Conservation (phyloP, 92 coral and sea anemone genomes). For the Zoanthus solanderi region DNA sequence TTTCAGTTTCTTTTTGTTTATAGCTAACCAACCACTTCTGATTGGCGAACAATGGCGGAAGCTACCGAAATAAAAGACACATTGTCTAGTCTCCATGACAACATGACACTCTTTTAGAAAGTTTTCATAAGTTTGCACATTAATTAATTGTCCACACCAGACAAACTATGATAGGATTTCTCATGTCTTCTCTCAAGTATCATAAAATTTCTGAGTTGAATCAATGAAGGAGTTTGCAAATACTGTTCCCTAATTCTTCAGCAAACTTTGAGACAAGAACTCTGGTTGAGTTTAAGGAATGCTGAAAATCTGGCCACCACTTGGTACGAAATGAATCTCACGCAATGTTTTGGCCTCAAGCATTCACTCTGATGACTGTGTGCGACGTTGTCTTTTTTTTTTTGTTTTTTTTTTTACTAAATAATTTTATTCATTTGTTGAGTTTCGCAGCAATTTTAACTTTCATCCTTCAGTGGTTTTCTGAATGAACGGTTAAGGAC, state of each 20-base stretch:
- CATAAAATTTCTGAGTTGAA: not conserved
- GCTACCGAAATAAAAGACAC: not conserved
- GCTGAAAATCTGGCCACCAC: constrained; percentile 1
- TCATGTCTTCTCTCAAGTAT: not conserved
- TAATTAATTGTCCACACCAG: constrained; percentile 37
- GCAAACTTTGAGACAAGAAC: not conserved
- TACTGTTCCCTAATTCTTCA: not conserved
- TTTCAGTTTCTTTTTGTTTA: not conserved
- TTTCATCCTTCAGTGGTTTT: too few relatives aligned
- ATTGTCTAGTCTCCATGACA: constrained; percentile 47
- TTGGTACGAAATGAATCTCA: constrained; percentile 3
- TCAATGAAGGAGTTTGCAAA: not conserved
- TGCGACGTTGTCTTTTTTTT: not conserved
- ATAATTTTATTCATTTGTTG: not conserved
- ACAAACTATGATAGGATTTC: not conserved
- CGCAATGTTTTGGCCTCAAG: not conserved
- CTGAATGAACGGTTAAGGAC: too few relatives aligned
- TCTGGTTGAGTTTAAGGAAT: not conserved
- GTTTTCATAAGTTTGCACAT: constrained; percentile 34
- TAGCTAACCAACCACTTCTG: constrained; percentile 2
- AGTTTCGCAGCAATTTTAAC: not conserved
- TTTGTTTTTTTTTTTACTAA: not conserved
- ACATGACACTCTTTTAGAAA: constrained; percentile 19
- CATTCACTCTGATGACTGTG: constrained; percentile 3
- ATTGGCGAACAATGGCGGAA: constrained; percentile 35